phyloP scores from a whole-genome alignment of 2,113 vertebrate genomes.

The Epinephelus moara region DNA sequence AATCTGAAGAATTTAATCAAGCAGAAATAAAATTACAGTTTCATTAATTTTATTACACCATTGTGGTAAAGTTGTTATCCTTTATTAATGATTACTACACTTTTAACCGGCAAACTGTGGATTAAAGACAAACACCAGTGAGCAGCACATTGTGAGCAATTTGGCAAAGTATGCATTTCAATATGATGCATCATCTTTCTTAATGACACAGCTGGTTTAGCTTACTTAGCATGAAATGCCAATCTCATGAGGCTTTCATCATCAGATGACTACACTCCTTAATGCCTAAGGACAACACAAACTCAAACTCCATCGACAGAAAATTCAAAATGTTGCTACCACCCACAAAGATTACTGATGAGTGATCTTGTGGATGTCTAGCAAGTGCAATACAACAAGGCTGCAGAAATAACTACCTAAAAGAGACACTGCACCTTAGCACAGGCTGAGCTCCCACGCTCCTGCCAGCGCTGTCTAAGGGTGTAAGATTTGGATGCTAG shows the following conservation, averaged over 20 bases:
- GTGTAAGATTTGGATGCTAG: too few relatives aligned
- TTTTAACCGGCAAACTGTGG: background rate
- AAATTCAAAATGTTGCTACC: background rate
- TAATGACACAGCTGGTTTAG: slow-evolving; percentile 2
- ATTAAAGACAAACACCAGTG: slow-evolving; percentile 26
- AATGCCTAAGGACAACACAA: background rate
- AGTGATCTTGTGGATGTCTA: background rate
- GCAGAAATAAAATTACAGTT: slow-evolving; percentile 14
- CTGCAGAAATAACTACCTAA: background rate
- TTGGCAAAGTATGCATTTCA: background rate
- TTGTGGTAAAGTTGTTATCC: background rate
- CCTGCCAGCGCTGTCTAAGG: background rate
- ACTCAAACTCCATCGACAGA: slow-evolving; percentile 5
- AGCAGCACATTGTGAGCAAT: slow-evolving; percentile 1
- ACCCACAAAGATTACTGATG: background rate
- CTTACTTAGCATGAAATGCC: background rate
- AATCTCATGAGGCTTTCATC: background rate
- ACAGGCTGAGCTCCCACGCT: background rate
- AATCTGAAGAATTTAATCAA: slow-evolving; percentile 37
- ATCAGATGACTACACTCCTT: background rate
- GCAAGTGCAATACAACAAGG: too few relatives aligned
- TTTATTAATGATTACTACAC: slow-evolving; percentile 6
- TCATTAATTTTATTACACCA: slow-evolving; percentile 24
- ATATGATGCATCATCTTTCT: background rate
- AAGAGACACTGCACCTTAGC: background rate